Percentiles rank a stretch among this genome's conserved stretches.
Evolutionary conservation across 2,888 invertebrate species (phyloP).

Genomic region (Caradrina kadenii): DNA sequence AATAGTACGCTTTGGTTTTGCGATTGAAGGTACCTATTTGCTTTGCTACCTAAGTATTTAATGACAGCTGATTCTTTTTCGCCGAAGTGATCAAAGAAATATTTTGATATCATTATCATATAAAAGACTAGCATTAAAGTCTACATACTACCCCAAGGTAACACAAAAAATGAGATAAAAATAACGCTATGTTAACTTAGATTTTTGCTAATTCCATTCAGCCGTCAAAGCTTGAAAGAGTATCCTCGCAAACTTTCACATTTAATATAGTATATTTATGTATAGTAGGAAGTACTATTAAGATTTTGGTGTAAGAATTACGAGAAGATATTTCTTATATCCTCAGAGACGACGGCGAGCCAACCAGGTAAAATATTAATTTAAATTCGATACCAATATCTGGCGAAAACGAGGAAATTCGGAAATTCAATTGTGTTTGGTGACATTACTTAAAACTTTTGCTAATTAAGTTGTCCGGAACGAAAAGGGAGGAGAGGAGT

Average conservation of each 20-base stretch:
- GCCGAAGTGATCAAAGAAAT: background rate
- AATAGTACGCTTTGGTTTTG: background rate
- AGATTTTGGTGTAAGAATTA: background rate
- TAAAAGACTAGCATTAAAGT: too few species aligned
- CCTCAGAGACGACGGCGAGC: background rate
- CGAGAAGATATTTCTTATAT: background rate
- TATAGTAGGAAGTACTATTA: too few species aligned
- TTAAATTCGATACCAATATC: conserved; percentile 11
- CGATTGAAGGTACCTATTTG: background rate
- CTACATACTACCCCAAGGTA: too few species aligned
- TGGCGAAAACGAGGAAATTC: conserved; percentile 1
- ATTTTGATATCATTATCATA: too few species aligned
- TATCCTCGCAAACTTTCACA: too few species aligned
- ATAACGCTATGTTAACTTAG: too few species aligned
- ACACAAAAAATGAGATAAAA: too few species aligned
- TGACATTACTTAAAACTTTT: conserved; percentile 51
- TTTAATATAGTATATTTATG: too few species aligned
- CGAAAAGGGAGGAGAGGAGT: conserved; percentile 47
- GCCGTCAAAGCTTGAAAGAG: too few species aligned
- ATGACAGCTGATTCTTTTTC: background rate
- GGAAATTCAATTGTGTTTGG: conserved; percentile 36
- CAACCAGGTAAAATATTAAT: background rate
- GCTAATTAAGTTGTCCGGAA: conserved; percentile 54
- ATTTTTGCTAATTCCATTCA: too few species aligned
- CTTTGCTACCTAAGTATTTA: background rate